These are phyloP conservation scores for Periophthalmus magnuspinnatus DNA, from an alignment of 2,797 vertebrate species.

Conservation along the genomic window DNA sequence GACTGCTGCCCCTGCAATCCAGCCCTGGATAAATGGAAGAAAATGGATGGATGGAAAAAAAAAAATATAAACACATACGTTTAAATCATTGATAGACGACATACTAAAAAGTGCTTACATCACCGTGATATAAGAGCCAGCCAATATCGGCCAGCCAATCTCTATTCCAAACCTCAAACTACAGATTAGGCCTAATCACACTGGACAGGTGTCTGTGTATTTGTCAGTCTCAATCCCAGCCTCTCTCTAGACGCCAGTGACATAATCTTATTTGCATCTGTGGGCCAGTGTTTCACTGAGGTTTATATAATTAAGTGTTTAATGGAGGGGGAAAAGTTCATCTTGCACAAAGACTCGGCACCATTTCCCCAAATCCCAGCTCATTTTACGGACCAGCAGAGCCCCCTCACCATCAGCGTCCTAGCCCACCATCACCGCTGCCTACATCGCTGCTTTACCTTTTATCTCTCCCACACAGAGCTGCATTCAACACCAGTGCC, in stretches of 20 bases:
- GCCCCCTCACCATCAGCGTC: constrained; percentile 47
- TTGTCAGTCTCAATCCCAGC: constrained; percentile 9
- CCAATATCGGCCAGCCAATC: not conserved
- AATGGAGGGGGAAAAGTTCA: constrained; percentile 71
- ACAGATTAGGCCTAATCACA: not conserved
- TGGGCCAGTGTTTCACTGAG: constrained; percentile 33
- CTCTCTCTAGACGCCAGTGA: constrained; percentile 3
- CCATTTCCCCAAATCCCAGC: constrained; percentile 68
- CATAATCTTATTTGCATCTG: constrained; percentile 27
- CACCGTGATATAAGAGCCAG: too few relatives aligned
- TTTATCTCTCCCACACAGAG: constrained; percentile 6
- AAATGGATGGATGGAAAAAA: too few relatives aligned
- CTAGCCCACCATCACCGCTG: constrained; percentile 49
- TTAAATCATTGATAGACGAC: too few relatives aligned
- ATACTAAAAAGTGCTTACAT: too few relatives aligned
- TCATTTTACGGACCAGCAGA: constrained; percentile 72
- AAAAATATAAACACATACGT: too few relatives aligned
- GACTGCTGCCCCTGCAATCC: too few relatives aligned
- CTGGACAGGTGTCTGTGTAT: constrained; percentile 10
- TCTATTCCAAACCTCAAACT: too few relatives aligned
- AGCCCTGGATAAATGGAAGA: too few relatives aligned
- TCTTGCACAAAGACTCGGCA: constrained; percentile 63
- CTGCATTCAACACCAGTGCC: constrained; percentile 11
- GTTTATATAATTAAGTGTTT: constrained; percentile 62
- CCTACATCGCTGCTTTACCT: constrained; percentile 20